Evolutionary conservation across 2,888 invertebrate genomes (phyloP).

Genomic region (Thymelicus sylvestris): DNA sequence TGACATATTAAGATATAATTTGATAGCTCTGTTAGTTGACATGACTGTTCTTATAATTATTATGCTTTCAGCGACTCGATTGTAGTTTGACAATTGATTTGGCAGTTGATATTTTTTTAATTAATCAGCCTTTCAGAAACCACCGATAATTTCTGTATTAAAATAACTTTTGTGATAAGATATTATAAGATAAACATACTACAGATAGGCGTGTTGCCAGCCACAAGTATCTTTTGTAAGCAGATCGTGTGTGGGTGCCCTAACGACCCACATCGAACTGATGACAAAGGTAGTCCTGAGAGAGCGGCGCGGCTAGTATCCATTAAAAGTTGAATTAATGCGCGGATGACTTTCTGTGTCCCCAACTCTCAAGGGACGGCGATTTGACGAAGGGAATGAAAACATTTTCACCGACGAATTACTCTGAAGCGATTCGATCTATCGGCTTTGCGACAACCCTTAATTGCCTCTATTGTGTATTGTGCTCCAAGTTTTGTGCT

Average conservation of each 20-base stretch:
- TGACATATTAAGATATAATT: too few species aligned
- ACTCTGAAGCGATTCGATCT: constrained; percentile 16
- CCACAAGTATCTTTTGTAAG: not conserved
- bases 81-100: too few species aligned
- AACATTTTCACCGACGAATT: constrained; percentile 8
- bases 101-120: too few species aligned
- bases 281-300: constrained; percentile 62
- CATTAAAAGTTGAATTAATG: constrained; percentile 76
- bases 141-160: too few species aligned
- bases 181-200: too few species aligned
- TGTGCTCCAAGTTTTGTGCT: not conserved
- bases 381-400: constrained; percentile 26
- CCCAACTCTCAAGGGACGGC: constrained; percentile 14
- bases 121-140: too few species aligned
- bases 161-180: too few species aligned
- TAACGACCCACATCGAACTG: constrained; percentile 60
- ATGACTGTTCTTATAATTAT: too few species aligned
- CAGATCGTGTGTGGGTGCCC: not conserved
- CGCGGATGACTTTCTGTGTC: constrained; percentile 41
- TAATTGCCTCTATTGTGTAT: constrained; percentile 26
- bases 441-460: constrained; percentile 16
- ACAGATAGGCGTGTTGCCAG: too few species aligned
- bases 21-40: too few species aligned
- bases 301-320: constrained; percentile 56
- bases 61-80: too few species aligned